Percentiles rank a stretch among this genome's conserved stretches.
phyloP scores from a whole-genome alignment of 2,797 vertebrate species.

The Phataginus tricuspis region DNA sequence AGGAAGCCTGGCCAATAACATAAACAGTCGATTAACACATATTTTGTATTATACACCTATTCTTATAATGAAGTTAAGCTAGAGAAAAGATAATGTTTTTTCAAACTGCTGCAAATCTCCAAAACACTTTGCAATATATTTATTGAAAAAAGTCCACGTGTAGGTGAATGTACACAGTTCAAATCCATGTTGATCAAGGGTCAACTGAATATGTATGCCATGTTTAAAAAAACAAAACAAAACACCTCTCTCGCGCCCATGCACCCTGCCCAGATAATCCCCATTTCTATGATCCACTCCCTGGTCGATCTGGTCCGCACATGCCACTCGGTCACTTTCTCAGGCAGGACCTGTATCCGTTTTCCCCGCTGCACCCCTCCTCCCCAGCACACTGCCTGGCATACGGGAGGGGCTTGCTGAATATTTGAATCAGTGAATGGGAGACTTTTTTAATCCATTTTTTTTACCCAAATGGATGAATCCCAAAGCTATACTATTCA shows the following conservation, averaged over 20 bases:
- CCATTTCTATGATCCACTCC: background rate
- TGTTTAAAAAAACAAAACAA: background rate
- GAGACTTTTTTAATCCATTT: background rate
- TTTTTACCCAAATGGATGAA: background rate
- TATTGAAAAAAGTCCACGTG: too few relatives aligned
- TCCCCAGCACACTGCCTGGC: background rate
- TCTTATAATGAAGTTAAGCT: too few relatives aligned
- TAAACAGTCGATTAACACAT: too few relatives aligned
- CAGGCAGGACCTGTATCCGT: background rate
- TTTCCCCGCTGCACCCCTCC: background rate
- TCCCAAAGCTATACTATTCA: background rate
- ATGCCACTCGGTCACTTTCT: too few relatives aligned
- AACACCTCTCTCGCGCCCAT: background rate
- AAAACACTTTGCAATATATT: too few relatives aligned
- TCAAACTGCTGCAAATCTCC: too few relatives aligned
- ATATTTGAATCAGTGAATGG: background rate
- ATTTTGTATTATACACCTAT: too few relatives aligned
- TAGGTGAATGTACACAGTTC: background rate
- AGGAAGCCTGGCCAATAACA: too few relatives aligned
- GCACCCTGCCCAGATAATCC: background rate
- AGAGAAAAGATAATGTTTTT: too few relatives aligned
- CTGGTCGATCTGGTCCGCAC: background rate
- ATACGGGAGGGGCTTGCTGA: background rate
- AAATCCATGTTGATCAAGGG: too few relatives aligned
- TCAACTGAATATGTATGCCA: background rate